These are phyloP conservation scores for Tenthredo scrophulariae DNA, from an alignment of 2,888 invertebrate genomes.

Conservation along the genomic window DNA sequence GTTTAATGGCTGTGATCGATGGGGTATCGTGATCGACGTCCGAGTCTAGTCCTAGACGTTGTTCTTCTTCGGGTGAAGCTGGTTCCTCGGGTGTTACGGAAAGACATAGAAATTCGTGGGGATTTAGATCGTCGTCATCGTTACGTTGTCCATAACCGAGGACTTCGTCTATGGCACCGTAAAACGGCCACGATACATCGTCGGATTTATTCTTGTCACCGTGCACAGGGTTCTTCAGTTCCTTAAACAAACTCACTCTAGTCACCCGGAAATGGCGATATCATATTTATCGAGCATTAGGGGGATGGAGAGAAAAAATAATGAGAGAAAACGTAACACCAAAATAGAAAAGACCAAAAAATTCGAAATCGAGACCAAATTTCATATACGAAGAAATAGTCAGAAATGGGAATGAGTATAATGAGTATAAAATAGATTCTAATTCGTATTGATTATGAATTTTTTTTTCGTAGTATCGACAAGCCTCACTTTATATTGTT, in stretches of 20 bases:
- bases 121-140: conserved; percentile 67
- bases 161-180: conserved; percentile 71
- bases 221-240: conserved; percentile 72
- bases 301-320: neutral
- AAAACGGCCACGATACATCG: conserved; percentile 74
- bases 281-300: neutral
- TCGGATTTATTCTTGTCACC: conserved; percentile 72
- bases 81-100: conserved; percentile 66
- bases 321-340: neutral
- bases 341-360: neutral
- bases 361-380: neutral
- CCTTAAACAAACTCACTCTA: conserved; percentile 62
- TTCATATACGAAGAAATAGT: neutral
- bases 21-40: conserved; percentile 56
- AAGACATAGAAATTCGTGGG: conserved; percentile 70
- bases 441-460: too few species aligned
- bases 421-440: too few species aligned
- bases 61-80: conserved; percentile 58
- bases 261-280: conserved; percentile 29
- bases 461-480: neutral
- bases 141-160: conserved; percentile 58
- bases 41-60: conserved; percentile 53
- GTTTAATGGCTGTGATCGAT: conserved; percentile 57
- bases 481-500: conserved; percentile 70
- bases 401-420: too few species aligned